Base-by-base conservation (phyloP, 2,797 vertebrate genomes). In the Acrossocheilus wenchowensis region DNA sequence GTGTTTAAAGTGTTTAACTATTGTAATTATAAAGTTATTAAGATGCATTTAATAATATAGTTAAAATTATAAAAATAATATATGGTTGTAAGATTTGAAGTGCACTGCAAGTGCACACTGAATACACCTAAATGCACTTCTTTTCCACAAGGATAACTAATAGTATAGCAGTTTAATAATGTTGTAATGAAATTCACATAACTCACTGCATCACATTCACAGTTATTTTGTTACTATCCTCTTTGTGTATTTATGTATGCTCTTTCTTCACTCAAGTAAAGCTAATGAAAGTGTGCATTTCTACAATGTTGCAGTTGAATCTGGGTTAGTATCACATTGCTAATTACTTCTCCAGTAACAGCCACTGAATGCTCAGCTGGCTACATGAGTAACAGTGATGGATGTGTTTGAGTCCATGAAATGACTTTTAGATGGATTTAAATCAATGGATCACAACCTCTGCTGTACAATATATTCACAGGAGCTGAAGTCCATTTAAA, bases 341-440 rank as follows among this genome's bases (percentile, higher is more conserved):
- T 45, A 15, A 45, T n/a, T 4, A 15, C 41, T n/a, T 45, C 14
- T 73, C 8, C 41, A 45, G 71, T 45, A 73, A n/a, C 68, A 41
- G 19, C 36, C 5, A 6, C 41, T 71, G 7, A 71, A 26, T 4
- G 12, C n/a, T 45, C 23, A 60, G 23, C 23, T 60, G 21, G 54
- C 54, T 60, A n/a, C 54, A 60, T n/a, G 23, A 60, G 54, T 8
- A 72, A 14, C 39, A 43, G 26, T 17, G 14, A 68, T 36, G 7
- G 34, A 10, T 62, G 60, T 60, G 4, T 12, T 62, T 11, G 41
- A 82, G 80, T 14, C 41, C 19, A 26, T 62, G 45, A 30, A 62
- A 81, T 81, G 79, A 7, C n/a, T 45, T 43, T 68, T 48, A 68
- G 50, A 81, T 30, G n/a, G 10, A 36, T 83, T 12, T 45, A 45